phyloP scores from a whole-genome alignment of 2,888 invertebrate genomes.

The Himalopsyche kuldschensis region DNA sequence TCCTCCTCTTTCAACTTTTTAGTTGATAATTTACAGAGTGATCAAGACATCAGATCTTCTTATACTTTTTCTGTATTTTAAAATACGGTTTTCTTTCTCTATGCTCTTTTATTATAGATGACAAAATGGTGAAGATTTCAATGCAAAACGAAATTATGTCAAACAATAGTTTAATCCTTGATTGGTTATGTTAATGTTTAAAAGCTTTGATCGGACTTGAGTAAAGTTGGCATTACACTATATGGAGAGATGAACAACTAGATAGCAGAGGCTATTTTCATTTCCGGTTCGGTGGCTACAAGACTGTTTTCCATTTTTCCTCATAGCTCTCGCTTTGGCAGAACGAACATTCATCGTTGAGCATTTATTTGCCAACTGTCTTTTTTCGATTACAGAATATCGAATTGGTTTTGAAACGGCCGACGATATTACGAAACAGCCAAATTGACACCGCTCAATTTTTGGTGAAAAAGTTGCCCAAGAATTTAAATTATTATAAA shows the following conservation, averaged over 20 bases:
- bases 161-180: too few species aligned
- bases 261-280: not conserved
- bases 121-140: too few species aligned
- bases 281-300: not conserved
- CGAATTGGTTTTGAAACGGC: not conserved
- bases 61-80: too few species aligned
- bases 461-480: not conserved
- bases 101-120: too few species aligned
- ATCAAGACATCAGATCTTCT: too few species aligned
- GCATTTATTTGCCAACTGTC: not conserved
- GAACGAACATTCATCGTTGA: not conserved
- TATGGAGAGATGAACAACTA: not conserved
- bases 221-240: too few species aligned
- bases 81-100: too few species aligned
- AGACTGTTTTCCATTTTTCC: not conserved
- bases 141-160: too few species aligned
- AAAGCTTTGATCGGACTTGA: too few species aligned
- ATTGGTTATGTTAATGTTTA: too few species aligned
- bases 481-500: not conserved
- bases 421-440: not conserved
- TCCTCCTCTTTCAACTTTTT: too few species aligned
- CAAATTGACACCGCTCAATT: not conserved
- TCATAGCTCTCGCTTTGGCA: not conserved
- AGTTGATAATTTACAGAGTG: too few species aligned
- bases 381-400: not conserved